Conservation (phyloP, 2,888 invertebrate species). For the Ophion slaviceki region DNA sequence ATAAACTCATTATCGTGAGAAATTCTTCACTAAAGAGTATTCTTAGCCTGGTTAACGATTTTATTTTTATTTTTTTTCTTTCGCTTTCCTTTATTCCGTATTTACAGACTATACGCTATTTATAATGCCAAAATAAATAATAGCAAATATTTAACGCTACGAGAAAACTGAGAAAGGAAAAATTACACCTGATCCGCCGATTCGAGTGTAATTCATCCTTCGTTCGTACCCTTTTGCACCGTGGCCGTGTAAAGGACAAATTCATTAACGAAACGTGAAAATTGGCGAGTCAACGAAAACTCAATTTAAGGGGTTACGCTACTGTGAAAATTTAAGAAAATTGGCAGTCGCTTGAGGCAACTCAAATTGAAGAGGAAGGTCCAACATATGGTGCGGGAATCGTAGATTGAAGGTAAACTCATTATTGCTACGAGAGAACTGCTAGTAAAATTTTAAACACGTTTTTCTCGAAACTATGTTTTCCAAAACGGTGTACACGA, state of each 20-base stretch:
- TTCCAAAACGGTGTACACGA: no score
- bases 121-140: conserved; percentile 52
- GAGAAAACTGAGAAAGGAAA: conserved; percentile 32
- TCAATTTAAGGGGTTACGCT: background rate
- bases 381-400: no score
- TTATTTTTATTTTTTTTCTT: conserved; percentile 28
- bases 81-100: conserved; percentile 51
- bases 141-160: conserved; percentile 54
- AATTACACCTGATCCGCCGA: background rate
- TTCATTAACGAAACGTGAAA: background rate
- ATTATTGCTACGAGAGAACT: no score
- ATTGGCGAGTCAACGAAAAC: conserved; percentile 11
- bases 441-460: no score
- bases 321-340: no score
- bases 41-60: conserved; percentile 38
- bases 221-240: conserved; percentile 24
- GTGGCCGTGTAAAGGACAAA: conserved; percentile 12
- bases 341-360: no score
- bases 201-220: background rate
- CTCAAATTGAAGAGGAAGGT: no score
- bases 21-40: conserved; percentile 56
- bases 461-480: no score
- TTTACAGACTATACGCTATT: conserved; percentile 63
- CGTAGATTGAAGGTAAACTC: no score
- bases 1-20: conserved; percentile 59